phyloP scores from a whole-genome alignment of 2,888 invertebrate species.

The Tipula vernalis region DNA sequence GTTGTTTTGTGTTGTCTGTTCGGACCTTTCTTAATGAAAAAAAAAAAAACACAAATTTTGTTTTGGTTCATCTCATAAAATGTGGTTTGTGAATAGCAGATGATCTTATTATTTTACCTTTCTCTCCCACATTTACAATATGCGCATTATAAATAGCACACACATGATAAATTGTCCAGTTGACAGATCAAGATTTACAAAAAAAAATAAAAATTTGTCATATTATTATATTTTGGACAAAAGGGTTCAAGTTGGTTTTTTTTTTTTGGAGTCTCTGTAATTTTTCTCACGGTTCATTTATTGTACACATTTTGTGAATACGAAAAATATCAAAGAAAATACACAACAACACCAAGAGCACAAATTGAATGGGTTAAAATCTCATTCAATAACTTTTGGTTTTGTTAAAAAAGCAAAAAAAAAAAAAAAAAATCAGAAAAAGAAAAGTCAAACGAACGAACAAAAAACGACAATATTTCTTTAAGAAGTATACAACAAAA shows the following conservation, averaged over 20 bases:
- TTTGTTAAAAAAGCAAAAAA: not conserved
- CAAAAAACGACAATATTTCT: not conserved
- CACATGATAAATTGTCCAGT: constrained; percentile 6
- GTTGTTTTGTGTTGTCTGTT: not conserved
- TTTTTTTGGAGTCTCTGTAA: not conserved
- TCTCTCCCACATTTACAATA: not conserved
- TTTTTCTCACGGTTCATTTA: not conserved
- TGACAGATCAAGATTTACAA: constrained; percentile 5
- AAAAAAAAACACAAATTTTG: not conserved
- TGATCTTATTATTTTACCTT: not conserved
- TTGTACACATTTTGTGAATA: not conserved
- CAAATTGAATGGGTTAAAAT: constrained; percentile 4
- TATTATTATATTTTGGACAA: not conserved
- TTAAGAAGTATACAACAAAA: not conserved
- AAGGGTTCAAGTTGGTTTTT: not conserved
- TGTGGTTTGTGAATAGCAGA: not conserved
- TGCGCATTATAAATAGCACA: not conserved
- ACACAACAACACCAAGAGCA: not conserved
- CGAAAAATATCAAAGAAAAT: not conserved
- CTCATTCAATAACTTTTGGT: constrained; percentile 4
- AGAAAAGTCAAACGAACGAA: not conserved
- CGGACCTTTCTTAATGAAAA: not conserved
- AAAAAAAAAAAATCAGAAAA: not conserved
- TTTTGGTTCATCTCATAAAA: not conserved
- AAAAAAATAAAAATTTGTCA: not conserved